Percentiles rank a stretch among this genome's conserved stretches.
Evolutionary conservation across 2,113 vertebrate genomes (phyloP).

Genomic region (Xenus cinereus): DNA sequence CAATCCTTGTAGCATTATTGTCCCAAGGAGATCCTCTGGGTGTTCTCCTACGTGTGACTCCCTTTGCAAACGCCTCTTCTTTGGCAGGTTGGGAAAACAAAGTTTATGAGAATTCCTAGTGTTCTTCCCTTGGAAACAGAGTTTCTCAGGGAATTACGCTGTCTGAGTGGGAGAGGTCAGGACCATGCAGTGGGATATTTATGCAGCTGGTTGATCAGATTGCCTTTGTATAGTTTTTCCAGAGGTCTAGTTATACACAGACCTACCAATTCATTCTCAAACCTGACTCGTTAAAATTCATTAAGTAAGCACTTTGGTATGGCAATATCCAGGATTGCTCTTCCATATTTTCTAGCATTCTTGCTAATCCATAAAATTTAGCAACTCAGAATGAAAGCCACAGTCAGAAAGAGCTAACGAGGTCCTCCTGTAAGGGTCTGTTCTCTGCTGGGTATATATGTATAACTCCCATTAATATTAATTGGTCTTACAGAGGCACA

Average conservation of each 20-base stretch:
- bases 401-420: not conserved
- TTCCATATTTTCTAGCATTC: not conserved
- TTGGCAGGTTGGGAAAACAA: not conserved
- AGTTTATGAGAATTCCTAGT: not conserved
- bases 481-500: not conserved
- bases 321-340: not conserved
- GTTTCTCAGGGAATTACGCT: not conserved
- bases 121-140: not conserved
- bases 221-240: not conserved
- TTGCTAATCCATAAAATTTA: not conserved
- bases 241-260: not conserved
- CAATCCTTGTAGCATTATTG: not conserved
- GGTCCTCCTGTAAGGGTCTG: not conserved
- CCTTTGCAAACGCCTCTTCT: not conserved
- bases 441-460: not conserved
- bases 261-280: not conserved
- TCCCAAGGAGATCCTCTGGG: not conserved
- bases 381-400: not conserved
- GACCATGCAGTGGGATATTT: not conserved
- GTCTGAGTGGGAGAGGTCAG: not conserved
- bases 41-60: rapidly evolving
- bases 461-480: not conserved
- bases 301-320: not conserved
- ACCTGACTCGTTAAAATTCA: not conserved
- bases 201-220: slow-evolving; percentile 4